Percentiles rank a stretch among this genome's conserved stretches.
Evolutionary conservation across 2,797 vertebrate genomes (phyloP).

Genomic region (Myiothlypis coronata): DNA sequence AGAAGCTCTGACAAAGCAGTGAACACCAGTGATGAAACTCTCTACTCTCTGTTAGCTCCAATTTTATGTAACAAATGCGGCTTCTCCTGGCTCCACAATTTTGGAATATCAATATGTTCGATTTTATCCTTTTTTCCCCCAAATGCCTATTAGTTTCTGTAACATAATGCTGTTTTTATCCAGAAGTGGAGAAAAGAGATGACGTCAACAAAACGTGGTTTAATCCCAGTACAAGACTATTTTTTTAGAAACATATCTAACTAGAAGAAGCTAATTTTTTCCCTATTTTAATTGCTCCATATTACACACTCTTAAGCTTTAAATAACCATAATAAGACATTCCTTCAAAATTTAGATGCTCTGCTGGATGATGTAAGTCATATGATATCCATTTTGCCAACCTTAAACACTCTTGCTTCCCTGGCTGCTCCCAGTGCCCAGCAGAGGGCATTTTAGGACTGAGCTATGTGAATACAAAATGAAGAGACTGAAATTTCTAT

Average conservation of each 20-base stretch:
- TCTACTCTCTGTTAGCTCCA: neutral
- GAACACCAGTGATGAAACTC: neutral
- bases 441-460: conserved; percentile 71
- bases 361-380: neutral
- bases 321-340: neutral
- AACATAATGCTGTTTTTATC: neutral
- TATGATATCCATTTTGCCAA: neutral
- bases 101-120: neutral
- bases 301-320: neutral
- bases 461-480: neutral
- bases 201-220: neutral
- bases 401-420: neutral
- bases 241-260: neutral
- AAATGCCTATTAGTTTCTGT: neutral
- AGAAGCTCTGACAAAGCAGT: neutral
- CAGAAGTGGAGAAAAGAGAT: neutral
- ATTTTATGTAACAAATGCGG: neutral
- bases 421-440: conserved; percentile 27
- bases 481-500: neutral
- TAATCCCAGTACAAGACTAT: neutral
- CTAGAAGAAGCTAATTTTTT: neutral
- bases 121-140: neutral
- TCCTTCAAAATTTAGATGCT: neutral
- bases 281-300: neutral
- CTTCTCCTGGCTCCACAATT: neutral